Evolutionary conservation across 2,113 vertebrate species (phyloP), one percentile per base, ranked within the genome.

Genomic region (Gambusia holbrooki): DNA sequence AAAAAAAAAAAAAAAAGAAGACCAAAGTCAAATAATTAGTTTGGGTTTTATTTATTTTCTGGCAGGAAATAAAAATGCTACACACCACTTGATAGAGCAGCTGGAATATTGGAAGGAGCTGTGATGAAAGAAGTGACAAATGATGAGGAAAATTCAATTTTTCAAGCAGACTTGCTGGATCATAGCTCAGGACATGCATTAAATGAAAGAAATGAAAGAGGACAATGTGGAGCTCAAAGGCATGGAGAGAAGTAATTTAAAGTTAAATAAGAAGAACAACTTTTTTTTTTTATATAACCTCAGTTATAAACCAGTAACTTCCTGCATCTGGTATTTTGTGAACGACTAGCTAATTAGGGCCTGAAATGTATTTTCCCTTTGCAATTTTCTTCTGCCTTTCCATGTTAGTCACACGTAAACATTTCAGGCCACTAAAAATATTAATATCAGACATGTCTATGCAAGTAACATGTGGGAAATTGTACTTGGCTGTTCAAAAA

Each of bases 121-220:
- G 22, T 19, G 22, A 30, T 30, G 45, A 69, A 71, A 27, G 27
- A 69, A 62, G 28, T 37, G 69, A 80, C 66, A 80, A 84, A 70
- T 65, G 67, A 79, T 60, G 84, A 68, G 64, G 22, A 67, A 73
- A 58, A 87, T 75, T 27, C 61, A 2, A 68, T 78, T 77, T 83
- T 66, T 69, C 69, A 70, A 7, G 30, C 71, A 8, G 45, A 28
- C 8, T 35, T 0, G 64, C 63, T 48, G 45, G 28, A 68, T 68
- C 67, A 71, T 48, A 37, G n/a, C 62, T 68, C 65, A 73, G 0
- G 25, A 29, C 60, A 33, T 33, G 7, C 32, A 33, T 29, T 22
- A 25, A 25, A 65, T 65, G 19, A 65, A 65, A 65, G 12, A n/a
- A 58, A 25, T n/a, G 51, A n/a, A 58, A 58, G 22, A 22, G 19